phyloP scores from a whole-genome alignment of 2,888 invertebrate genomes.

The Neocrepidodera transversa region DNA sequence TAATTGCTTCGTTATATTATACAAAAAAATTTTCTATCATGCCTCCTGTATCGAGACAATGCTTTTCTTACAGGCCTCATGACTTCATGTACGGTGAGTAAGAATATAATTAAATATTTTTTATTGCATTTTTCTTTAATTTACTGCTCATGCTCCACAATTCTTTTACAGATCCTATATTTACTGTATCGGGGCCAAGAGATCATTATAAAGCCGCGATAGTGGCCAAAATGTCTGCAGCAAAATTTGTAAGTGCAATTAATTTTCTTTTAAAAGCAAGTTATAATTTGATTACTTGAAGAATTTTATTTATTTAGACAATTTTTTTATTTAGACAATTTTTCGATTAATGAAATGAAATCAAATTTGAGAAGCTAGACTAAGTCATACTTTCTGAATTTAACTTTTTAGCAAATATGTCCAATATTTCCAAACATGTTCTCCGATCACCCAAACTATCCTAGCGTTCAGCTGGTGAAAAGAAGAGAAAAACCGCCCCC shows the following conservation, averaged over 20 bases:
- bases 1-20: not conserved
- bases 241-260: conserved; percentile 65
- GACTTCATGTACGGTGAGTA: conserved; percentile 49
- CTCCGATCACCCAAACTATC: conserved; percentile 63
- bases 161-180: conserved; percentile 62
- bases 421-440: conserved; percentile 69
- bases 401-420: conserved; percentile 63
- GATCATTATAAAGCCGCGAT: conserved; percentile 66
- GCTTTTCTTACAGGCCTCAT: conserved; percentile 46
- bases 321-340: no score
- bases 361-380: no score
- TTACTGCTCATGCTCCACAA: conserved; percentile 1
- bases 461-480: conserved; percentile 62
- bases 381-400: no score
- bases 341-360: no score
- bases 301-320: no score
- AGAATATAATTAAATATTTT: not conserved
- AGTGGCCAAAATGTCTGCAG: conserved; percentile 64
- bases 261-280: no score
- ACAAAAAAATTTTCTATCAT: conserved; percentile 18
- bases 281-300: no score
- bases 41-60: conserved; percentile 28
- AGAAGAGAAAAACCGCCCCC: conserved; percentile 44
- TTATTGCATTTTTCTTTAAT: no score
- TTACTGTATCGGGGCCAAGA: conserved; percentile 65